These are phyloP conservation scores for Synergus gifuensis DNA, from an alignment of 2,888 invertebrate species.

Conservation along the genomic window DNA sequence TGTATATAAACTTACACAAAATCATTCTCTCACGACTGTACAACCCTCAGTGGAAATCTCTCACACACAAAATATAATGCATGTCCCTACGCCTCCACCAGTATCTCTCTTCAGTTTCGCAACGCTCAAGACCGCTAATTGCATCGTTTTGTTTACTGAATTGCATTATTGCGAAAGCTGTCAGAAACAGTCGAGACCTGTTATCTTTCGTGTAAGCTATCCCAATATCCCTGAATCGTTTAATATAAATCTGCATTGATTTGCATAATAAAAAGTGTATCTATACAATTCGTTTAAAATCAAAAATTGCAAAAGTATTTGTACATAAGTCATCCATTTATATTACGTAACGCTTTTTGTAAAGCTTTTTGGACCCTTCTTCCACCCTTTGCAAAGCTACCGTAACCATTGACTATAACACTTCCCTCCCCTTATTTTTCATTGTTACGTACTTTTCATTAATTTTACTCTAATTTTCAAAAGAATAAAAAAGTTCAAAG, in stretches of 20 bases:
- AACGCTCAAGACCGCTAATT: constrained; percentile 58
- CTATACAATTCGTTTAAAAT: neutral
- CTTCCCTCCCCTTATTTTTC: no score
- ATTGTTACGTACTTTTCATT: no score
- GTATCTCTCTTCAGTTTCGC: constrained; percentile 38
- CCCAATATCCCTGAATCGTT: neutral
- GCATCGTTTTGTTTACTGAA: constrained; percentile 62
- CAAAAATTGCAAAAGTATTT: neutral
- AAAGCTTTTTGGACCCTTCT: no score
- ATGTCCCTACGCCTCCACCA: neutral
- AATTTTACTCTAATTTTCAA: no score
- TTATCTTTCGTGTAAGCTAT: constrained; percentile 12
- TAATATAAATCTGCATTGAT: neutral
- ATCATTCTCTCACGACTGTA: neutral
- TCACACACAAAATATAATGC: neutral
- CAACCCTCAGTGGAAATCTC: neutral
- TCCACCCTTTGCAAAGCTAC: no score
- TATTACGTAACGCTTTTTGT: no score
- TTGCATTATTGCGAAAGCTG: constrained; percentile 32
- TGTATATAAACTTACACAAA: neutral
- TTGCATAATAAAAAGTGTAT: neutral
- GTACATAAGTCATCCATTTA: no score
- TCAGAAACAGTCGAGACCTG: constrained; percentile 9
- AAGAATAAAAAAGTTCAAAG: no score
- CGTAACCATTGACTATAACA: no score